These are phyloP conservation scores for Tokudaia muenninki DNA, from an alignment of 2,797 vertebrate genomes.

Conservation along the genomic window DNA sequence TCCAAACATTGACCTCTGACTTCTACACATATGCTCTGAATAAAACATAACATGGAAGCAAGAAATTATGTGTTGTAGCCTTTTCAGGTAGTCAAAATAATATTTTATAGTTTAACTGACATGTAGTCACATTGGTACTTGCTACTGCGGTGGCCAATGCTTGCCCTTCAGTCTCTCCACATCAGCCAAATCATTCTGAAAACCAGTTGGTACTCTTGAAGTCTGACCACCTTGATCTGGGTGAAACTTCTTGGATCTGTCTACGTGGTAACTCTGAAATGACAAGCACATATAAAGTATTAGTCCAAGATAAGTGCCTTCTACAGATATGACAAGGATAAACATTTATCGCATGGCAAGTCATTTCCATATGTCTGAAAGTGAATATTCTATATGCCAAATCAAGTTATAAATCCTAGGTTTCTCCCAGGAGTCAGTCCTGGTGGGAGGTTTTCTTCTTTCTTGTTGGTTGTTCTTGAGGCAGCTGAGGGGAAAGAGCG, in stretches of 20 bases:
- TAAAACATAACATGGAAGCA: slow-evolving; percentile 56
- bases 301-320: slow-evolving; percentile 66
- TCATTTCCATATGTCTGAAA: slow-evolving; percentile 71
- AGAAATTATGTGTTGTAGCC: not conserved
- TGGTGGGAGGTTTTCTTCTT: too few relatives aligned
- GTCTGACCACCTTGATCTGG: slow-evolving; percentile 60
- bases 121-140: slow-evolving; percentile 65
- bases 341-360: slow-evolving; percentile 59
- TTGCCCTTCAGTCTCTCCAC: slow-evolving; percentile 58
- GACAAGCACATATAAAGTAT: slow-evolving; percentile 75
- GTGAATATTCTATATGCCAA: slow-evolving; percentile 65
- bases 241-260: slow-evolving; percentile 74
- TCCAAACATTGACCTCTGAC: not conserved
- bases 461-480: too few relatives aligned
- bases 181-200: slow-evolving; percentile 76
- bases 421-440: not conserved
- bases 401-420: slow-evolving; percentile 54
- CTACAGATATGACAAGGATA: slow-evolving; percentile 41
- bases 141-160: slow-evolving; percentile 20
- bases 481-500: too few relatives aligned
- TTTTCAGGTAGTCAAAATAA: slow-evolving; percentile 48
- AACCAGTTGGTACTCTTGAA: slow-evolving; percentile 63
- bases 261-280: slow-evolving; percentile 85
- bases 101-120: slow-evolving; percentile 66
- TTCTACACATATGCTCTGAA: not conserved